phyloP scores from a whole-genome alignment of 2,888 invertebrate species.

The Ophioninae sp. region DNA sequence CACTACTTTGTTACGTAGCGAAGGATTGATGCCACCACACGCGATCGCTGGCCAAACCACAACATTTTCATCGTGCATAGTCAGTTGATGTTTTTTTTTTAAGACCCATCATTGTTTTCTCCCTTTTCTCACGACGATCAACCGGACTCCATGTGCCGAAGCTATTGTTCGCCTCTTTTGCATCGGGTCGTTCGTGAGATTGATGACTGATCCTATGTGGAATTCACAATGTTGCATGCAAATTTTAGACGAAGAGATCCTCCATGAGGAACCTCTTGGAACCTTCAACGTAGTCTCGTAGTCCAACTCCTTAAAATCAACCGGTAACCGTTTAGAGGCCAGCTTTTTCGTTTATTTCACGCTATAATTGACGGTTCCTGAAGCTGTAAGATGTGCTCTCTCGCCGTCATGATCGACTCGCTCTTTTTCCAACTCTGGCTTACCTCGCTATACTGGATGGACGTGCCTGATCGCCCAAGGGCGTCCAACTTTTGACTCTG shows the following conservation, averaged over 20 bases:
- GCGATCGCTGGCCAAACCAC: constrained; percentile 52
- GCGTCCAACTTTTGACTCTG: constrained; percentile 50
- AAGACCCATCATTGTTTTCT: constrained; percentile 5
- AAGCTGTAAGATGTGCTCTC: constrained; percentile 40
- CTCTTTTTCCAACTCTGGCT: constrained; percentile 23
- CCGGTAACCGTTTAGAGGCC: constrained; percentile 39
- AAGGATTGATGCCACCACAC: constrained; percentile 65
- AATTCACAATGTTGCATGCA: constrained; percentile 39
- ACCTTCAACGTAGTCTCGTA: neutral
- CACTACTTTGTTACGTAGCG: constrained; percentile 22
- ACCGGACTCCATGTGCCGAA: neutral
- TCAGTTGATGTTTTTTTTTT: constrained; percentile 18
- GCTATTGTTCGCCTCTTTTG: neutral
- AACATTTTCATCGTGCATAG: constrained; percentile 70
- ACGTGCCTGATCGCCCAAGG: constrained; percentile 32
- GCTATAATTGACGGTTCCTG: constrained; percentile 59
- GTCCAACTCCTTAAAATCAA: constrained; percentile 24
- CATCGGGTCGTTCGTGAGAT: neutral
- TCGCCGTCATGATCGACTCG: constrained; percentile 16
- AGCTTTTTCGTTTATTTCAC: constrained; percentile 61
- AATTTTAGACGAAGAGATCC: constrained; percentile 19
- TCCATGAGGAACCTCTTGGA: neutral
- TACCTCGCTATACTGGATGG: constrained; percentile 20
- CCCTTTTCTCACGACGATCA: constrained; percentile 1
- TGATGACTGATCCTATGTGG: constrained; percentile 27